Percentiles rank a stretch among this genome's conserved stretches.
Evolutionary conservation across 2,888 invertebrate species (phyloP).

Genomic region (Trissolcus japonicus): DNA sequence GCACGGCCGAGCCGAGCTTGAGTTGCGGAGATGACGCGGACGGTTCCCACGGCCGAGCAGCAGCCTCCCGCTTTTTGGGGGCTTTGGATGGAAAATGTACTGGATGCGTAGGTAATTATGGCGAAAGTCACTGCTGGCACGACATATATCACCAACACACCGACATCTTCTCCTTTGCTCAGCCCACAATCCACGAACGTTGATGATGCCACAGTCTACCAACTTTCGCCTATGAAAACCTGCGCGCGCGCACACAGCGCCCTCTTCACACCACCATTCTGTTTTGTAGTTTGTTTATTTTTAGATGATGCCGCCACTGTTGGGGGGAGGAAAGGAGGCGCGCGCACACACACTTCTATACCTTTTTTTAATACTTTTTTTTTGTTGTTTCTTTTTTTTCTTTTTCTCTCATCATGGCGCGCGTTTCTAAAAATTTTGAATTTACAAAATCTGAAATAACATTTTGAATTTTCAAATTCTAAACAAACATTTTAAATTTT

Average conservation of each 20-base stretch:
- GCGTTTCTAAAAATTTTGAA: no score
- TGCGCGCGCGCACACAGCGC: neutral
- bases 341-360: neutral
- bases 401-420: no score
- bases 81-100: slow-evolving; percentile 12
- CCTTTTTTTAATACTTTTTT: no score
- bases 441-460: no score
- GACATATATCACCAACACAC: slow-evolving; percentile 77
- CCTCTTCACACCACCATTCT: neutral
- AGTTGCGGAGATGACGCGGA: slow-evolving; percentile 13
- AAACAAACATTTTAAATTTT: no score
- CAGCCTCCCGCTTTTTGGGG: slow-evolving; percentile 34
- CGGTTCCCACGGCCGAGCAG: slow-evolving; percentile 25
- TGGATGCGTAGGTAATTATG: slow-evolving; percentile 61
- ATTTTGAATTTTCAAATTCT: no score
- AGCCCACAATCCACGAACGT: slow-evolving; percentile 22
- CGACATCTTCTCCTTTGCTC: slow-evolving; percentile 78
- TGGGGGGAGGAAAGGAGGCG: no score
- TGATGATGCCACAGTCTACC: neutral
- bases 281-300: neutral
- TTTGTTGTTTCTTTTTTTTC: no score
- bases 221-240: neutral
- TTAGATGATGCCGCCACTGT: neutral
- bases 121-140: slow-evolving; percentile 71
- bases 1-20: slow-evolving; percentile 16